A percentile compares a stretch with the other conserved stretches of the same genome.
Evolutionary conservation across 2,113 vertebrate genomes (phyloP).

Genomic region (human): GRCh38 chr11:74627001-74627500

Average conservation of each 20-base stretch:
- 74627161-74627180: not conserved
- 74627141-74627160: not conserved
- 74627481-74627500: not conserved
- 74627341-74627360: not conserved
- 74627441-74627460: not conserved
- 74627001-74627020: not conserved
- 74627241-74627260: not conserved
- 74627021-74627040: not conserved
- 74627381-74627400: not conserved
- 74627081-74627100: not conserved
- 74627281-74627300: not conserved
- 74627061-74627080: not conserved
- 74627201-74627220: not conserved
- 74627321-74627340: not conserved
- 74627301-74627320: not conserved
- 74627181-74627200: not conserved
- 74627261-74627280: not conserved
- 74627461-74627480: not conserved
- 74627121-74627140: not conserved
- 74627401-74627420: not conserved
- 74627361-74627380: not conserved
- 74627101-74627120: not conserved
- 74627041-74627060: not conserved
- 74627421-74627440: not conserved
- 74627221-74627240: not conserved